Evolutionary conservation across 2,797 vertebrate species (phyloP).

Genomic region (Acanthurus leucopareius): DNA sequence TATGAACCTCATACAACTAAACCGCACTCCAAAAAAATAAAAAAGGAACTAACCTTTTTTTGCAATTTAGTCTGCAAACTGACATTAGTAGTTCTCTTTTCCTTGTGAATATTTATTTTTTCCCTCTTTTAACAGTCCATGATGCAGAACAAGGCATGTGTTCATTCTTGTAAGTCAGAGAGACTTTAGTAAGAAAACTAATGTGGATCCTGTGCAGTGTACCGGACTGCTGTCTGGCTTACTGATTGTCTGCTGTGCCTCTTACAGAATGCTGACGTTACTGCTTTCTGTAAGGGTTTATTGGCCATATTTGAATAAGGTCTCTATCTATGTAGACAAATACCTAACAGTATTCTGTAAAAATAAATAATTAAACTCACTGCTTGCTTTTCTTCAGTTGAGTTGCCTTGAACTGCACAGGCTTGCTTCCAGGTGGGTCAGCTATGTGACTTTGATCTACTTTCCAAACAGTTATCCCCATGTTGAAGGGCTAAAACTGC

Average conservation of each 20-base stretch:
- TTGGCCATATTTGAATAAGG: background rate
- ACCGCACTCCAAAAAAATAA: no score
- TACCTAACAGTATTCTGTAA: no score
- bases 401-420: background rate
- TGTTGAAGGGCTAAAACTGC: background rate
- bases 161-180: background rate
- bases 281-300: background rate
- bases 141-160: background rate
- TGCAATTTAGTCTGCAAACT: background rate
- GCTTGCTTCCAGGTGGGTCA: background rate
- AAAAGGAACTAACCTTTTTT: no score
- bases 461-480: background rate
- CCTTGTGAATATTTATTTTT: background rate
- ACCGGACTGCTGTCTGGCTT: background rate
- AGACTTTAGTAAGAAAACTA: background rate
- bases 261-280: background rate
- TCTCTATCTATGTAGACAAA: no score
- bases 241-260: background rate
- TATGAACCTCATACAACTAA: no score
- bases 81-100: background rate
- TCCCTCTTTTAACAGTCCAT: background rate
- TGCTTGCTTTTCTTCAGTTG: background rate
- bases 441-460: conserved; percentile 9
- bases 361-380: background rate
- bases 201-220: background rate